A percentile compares a stretch with the other conserved stretches of the same genome.
phyloP scores from a whole-genome alignment of 2,888 invertebrate species.

The Rhabditophanes sp. region DNA sequence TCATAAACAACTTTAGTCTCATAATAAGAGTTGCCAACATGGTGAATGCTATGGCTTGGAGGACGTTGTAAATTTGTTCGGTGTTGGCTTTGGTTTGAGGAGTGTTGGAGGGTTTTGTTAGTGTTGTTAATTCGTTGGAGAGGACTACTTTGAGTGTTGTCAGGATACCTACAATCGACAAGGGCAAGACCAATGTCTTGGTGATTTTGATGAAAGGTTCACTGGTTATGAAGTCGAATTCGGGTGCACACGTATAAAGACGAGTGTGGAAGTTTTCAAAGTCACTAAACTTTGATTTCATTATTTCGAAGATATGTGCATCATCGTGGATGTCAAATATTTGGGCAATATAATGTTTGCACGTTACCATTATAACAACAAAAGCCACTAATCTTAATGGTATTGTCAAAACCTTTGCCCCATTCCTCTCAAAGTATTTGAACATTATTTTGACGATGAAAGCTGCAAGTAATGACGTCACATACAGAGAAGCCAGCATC shows the following conservation, averaged over 20 bases:
- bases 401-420: not conserved
- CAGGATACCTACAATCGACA: constrained; percentile 3
- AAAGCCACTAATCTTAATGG: not conserved
- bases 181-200: constrained; percentile 9
- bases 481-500: constrained; percentile 51
- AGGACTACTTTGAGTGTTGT: not conserved
- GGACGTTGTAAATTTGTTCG: constrained; percentile 53
- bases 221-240: constrained; percentile 65
- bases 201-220: constrained; percentile 7
- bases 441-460: constrained; percentile 14
- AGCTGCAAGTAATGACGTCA: constrained; percentile 45
- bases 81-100: not conserved
- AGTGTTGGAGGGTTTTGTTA: constrained; percentile 1
- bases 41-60: constrained; percentile 59
- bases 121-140: not conserved
- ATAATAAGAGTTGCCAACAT: constrained; percentile 62
- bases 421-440: too few species aligned
- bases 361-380: not conserved
- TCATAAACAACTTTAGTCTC: constrained; percentile 62
- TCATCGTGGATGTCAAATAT: constrained; percentile 16
- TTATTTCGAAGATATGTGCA: constrained; percentile 53
- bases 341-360: constrained; percentile 5
- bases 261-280: constrained; percentile 61
- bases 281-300: constrained; percentile 57
- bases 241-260: constrained; percentile 62